Evolutionary conservation across 2,113 vertebrate genomes (phyloP).

Genomic region (Melanocharis versteri): DNA sequence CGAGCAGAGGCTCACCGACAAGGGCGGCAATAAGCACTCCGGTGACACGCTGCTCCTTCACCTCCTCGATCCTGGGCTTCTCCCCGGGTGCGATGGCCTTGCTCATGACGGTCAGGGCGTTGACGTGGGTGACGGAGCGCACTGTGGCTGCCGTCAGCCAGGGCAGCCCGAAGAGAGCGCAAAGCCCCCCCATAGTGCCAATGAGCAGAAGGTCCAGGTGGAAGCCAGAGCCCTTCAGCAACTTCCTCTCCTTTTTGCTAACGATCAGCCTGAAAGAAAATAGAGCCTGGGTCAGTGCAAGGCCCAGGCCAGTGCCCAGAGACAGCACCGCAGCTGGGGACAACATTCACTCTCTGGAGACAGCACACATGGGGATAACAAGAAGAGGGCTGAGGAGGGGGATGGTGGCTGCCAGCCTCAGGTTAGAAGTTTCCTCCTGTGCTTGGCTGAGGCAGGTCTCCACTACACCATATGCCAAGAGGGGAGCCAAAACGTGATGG

Average conservation of each 20-base stretch:
- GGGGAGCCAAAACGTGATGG: background rate
- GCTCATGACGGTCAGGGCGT: constrained; percentile 95
- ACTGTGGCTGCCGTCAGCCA: constrained; percentile 95
- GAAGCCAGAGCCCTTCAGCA: constrained; percentile 94
- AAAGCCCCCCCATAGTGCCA: constrained; percentile 87
- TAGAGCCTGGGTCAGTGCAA: background rate
- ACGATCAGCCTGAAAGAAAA: constrained; percentile 85
- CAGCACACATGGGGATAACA: background rate
- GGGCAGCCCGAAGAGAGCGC: constrained; percentile 91
- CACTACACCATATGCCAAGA: background rate
- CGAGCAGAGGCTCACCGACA: constrained; percentile 81
- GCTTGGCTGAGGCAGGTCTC: background rate
- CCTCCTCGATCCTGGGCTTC: constrained; percentile 92
- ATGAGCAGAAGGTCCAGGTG: constrained; percentile 96
- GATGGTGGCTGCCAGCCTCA: background rate
- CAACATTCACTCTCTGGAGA: background rate
- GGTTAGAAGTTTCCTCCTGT: background rate
- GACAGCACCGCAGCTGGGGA: background rate
- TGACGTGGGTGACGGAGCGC: constrained; percentile 93
- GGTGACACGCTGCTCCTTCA: constrained; percentile 94
- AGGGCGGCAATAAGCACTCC: constrained; percentile 88
- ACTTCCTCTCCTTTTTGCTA: constrained; percentile 90
- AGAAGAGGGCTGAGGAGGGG: background rate
- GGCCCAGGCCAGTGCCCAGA: background rate
- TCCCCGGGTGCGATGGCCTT: constrained; percentile 92